phyloP scores from a whole-genome alignment of 35 echinoderm and acorn worm species.

The Apostichopus japonicus region DNA sequence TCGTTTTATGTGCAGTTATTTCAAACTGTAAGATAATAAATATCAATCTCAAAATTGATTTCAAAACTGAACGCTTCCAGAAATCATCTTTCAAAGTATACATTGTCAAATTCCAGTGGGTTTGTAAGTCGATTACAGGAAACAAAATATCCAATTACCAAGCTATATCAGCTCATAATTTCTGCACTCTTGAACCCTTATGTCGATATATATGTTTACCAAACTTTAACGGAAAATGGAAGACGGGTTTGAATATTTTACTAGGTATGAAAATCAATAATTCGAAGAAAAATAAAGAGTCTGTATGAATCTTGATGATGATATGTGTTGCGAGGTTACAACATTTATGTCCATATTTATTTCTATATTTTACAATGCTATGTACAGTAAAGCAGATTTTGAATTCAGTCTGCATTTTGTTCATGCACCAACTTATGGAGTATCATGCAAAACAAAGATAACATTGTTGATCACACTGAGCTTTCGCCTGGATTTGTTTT shows the following conservation, averaged over 20 bases:
- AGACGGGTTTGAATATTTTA: background rate
- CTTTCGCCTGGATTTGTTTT: too few relatives aligned
- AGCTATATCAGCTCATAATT: background rate
- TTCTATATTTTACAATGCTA: too few relatives aligned
- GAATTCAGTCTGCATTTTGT: too few relatives aligned
- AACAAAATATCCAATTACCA: background rate
- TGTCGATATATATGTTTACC: background rate
- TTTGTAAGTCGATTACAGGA: background rate
- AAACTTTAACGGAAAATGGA: background rate
- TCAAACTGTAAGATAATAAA: background rate
- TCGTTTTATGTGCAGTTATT: background rate
- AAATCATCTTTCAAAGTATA: background rate
- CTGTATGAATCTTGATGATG: too few relatives aligned
- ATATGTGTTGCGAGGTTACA: too few relatives aligned
- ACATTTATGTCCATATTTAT: too few relatives aligned
- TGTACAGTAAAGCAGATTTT: too few relatives aligned
- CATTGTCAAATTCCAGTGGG: background rate
- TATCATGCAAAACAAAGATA: too few relatives aligned
- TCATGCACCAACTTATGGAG: too few relatives aligned
- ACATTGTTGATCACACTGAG: too few relatives aligned
- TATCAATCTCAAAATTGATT: background rate
- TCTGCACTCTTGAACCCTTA: background rate
- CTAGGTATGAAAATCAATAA: background rate
- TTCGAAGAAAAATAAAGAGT: too few relatives aligned
- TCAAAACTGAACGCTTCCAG: background rate